Evolutionary conservation across 2,888 invertebrate genomes (phyloP).

Genomic region (Sericinus montela): DNA sequence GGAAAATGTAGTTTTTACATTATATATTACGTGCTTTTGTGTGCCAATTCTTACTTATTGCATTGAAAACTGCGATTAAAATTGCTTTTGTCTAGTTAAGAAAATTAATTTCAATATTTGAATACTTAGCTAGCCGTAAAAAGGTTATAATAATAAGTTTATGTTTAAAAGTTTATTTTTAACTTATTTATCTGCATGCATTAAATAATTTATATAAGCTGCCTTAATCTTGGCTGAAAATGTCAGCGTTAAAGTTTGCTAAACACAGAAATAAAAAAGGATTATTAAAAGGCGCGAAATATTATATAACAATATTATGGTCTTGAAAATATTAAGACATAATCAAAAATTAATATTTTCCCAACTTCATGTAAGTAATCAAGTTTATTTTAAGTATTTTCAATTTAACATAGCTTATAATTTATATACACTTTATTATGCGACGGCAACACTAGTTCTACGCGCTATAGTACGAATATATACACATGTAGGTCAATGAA

Average conservation of each 20-base stretch:
- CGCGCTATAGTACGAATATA: constrained; percentile 61
- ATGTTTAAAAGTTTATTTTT: no score
- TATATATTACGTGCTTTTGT: no score
- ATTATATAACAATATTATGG: neutral
- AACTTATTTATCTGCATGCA: no score
- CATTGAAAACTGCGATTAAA: no score
- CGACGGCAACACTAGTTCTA: constrained; percentile 63
- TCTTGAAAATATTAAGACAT: neutral
- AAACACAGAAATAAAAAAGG: neutral
- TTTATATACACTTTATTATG: constrained; percentile 12
- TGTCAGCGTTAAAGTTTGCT: neutral
- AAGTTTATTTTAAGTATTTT: neutral
- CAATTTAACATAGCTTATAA: neutral
- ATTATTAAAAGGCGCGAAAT: constrained; percentile 13
- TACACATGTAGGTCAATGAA: constrained; percentile 79
- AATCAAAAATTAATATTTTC: neutral
- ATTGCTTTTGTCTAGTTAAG: no score
- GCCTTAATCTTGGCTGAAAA: neutral
- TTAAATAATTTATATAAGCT: no score
- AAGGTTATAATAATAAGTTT: no score
- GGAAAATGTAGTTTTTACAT: no score
- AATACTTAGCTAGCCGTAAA: no score
- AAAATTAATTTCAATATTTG: no score
- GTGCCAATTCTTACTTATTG: no score
- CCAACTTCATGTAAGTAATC: neutral